Conservation (phyloP, 2,888 invertebrate species). For the Liodrosophila aerea region DNA sequence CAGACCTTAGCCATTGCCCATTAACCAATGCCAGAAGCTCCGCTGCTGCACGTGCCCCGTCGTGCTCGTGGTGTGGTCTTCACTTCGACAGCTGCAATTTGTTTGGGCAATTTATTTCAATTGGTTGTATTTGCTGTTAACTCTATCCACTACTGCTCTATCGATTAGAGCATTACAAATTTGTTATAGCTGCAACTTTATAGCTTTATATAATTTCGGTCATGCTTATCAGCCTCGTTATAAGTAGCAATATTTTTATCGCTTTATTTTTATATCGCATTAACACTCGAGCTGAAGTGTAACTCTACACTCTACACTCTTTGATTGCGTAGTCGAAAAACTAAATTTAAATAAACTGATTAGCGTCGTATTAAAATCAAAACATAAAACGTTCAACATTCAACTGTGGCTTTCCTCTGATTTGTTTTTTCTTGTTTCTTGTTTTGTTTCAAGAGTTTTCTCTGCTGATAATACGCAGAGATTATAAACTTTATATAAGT, state of each 20-base stretch:
- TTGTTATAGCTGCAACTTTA: background rate
- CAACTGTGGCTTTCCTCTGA: background rate
- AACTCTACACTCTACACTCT: too few relatives aligned
- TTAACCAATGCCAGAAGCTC: conserved; percentile 47
- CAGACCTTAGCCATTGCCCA: conserved; percentile 10
- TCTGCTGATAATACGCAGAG: conserved; percentile 10
- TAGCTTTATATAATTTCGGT: background rate
- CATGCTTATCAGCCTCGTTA: background rate
- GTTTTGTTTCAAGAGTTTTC: conserved; percentile 11
- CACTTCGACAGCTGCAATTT: conserved; percentile 24
- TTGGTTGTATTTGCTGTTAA: too few relatives aligned
- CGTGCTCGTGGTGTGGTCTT: conserved; percentile 31
- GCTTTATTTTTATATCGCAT: background rate
- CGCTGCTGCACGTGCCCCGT: conserved; percentile 42
- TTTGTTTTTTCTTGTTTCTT: too few relatives aligned
- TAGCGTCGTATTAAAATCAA: background rate
- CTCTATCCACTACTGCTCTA: background rate
- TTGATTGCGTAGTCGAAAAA: background rate
- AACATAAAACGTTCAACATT: background rate
- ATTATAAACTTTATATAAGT: background rate
- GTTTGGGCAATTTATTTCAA: too few relatives aligned
- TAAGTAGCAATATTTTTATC: background rate
- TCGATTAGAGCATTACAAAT: background rate
- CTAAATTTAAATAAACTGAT: background rate
- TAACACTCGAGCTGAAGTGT: background rate